These are phyloP conservation scores for Carterocephalus palaemon DNA, from an alignment of 2,888 invertebrate genomes.

Conservation along the genomic window DNA sequence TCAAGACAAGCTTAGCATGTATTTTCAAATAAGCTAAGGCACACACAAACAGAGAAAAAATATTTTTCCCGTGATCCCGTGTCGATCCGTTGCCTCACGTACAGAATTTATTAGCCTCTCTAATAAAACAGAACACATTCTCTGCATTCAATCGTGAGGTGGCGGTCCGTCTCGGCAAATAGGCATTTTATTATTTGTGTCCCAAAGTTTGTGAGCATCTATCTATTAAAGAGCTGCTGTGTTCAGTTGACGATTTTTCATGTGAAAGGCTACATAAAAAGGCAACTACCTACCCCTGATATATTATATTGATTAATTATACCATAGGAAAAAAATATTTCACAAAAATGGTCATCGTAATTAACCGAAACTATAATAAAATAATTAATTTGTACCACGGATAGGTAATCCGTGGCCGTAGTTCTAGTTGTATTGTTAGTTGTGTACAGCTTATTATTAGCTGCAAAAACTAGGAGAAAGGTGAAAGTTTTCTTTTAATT, in stretches of 20 bases:
- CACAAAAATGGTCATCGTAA: too few species aligned
- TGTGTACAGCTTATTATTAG: slow-evolving; percentile 5
- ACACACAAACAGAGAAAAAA: slow-evolving; percentile 35
- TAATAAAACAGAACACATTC: slow-evolving; percentile 72
- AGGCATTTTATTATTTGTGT: slow-evolving; percentile 3
- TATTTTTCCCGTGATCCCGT: slow-evolving; percentile 50
- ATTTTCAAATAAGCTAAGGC: slow-evolving; percentile 12
- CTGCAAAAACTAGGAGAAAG: slow-evolving; percentile 9
- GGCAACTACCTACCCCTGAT: too few species aligned
- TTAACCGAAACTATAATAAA: too few species aligned
- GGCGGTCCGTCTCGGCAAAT: slow-evolving; percentile 13
- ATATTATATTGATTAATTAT: too few species aligned
- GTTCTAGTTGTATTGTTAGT: too few species aligned
- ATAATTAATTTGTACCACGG: too few species aligned
- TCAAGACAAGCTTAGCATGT: slow-evolving; percentile 6
- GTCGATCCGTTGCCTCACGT: slow-evolving; percentile 57
- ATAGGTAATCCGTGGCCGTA: too few species aligned
- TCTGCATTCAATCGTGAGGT: slow-evolving; percentile 42
- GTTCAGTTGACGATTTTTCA: too few species aligned
- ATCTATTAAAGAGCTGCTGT: slow-evolving; percentile 38
- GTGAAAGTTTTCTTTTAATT: slow-evolving; percentile 16
- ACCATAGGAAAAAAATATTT: too few species aligned
- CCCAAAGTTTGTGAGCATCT: background rate
- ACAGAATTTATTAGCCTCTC: slow-evolving; percentile 65
- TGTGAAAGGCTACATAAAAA: too few species aligned